Evolutionary conservation across 1,140 invertebrate species (phyloP).

Genomic region (Drosophila pseudoobscura): DNA sequence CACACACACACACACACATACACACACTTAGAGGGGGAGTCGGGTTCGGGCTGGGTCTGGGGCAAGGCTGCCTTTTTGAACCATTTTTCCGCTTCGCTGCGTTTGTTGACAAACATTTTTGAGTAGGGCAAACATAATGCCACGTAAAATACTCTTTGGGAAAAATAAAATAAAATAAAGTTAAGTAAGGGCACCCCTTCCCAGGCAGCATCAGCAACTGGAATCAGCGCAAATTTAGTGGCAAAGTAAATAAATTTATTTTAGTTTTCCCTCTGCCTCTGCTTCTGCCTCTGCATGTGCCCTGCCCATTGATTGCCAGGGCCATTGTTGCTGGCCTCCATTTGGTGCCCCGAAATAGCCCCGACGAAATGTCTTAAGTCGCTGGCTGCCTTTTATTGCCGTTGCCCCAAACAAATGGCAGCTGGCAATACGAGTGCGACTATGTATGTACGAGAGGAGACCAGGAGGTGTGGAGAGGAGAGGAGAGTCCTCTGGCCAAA

Average conservation of each 20-base stretch:
- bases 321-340: conserved; percentile 28
- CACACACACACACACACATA: too few species aligned
- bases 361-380: conserved; percentile 73
- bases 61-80: conserved; percentile 15
- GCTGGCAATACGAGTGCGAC: conserved; percentile 13
- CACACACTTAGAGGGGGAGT: neutral
- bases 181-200: neutral
- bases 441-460: conserved; percentile 35
- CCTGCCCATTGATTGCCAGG: conserved; percentile 8
- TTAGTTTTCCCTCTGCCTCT: conserved; percentile 58
- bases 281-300: neutral
- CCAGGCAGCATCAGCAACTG: conserved; percentile 23
- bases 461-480: conserved; percentile 13
- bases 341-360: conserved; percentile 8
- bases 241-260: conserved; percentile 80
- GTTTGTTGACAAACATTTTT: conserved; percentile 78
- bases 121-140: conserved; percentile 63
- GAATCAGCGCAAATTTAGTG: conserved; percentile 81
- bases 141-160: conserved; percentile 4
- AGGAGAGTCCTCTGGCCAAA: conserved; percentile 4
- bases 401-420: conserved; percentile 62
- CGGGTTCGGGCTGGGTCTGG: neutral
- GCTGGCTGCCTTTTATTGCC: conserved; percentile 69
- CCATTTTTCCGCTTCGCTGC: conserved; percentile 73
- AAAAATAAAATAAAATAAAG: too few species aligned